Evolutionary conservation across 1,140 invertebrate species (phyloP).

Genomic region (Lepeophtheirus salmonis): DNA sequence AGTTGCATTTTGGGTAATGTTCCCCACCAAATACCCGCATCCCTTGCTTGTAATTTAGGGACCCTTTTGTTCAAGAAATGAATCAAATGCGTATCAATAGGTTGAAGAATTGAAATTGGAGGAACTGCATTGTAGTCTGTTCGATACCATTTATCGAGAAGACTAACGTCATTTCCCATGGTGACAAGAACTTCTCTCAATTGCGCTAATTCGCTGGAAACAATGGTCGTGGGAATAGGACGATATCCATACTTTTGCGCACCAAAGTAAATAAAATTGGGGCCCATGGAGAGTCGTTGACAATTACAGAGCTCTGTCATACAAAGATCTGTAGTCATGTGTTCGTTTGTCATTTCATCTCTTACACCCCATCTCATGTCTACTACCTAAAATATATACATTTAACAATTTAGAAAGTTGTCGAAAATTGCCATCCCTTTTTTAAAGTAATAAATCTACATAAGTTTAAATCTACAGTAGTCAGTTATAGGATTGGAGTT

Average conservation of each 20-base stretch:
- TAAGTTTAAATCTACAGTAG: no score
- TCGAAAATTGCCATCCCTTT: no score
- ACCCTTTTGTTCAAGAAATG: slow-evolving; percentile 37
- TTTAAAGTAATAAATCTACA: no score
- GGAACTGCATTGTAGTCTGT: slow-evolving; percentile 71
- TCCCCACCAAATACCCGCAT: slow-evolving; percentile 93
- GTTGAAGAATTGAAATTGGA: slow-evolving; percentile 33
- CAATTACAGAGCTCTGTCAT: slow-evolving; percentile 97
- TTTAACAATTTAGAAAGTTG: no score
- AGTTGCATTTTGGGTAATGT: slow-evolving; percentile 87
- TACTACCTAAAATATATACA: slow-evolving; percentile 48
- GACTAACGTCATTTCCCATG: slow-evolving; percentile 55
- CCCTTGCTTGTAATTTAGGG: slow-evolving; percentile 82
- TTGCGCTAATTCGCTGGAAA: slow-evolving; percentile 72
- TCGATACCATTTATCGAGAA: slow-evolving; percentile 86
- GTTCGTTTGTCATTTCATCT: slow-evolving; percentile 93
- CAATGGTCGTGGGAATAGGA: slow-evolving; percentile 83
- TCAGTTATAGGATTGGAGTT: no score
- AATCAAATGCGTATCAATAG: slow-evolving; percentile 28
- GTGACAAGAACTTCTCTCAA: slow-evolving; percentile 57
- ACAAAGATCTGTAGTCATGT: slow-evolving; percentile 94
- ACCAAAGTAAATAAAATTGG: slow-evolving; percentile 92
- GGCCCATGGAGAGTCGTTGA: slow-evolving; percentile 86
- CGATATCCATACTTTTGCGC: slow-evolving; percentile 97
- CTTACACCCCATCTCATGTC: slow-evolving; percentile 95